Conservation (phyloP, 92 coral and sea anemone genomes). For the Epizoanthus ramosus region DNA sequence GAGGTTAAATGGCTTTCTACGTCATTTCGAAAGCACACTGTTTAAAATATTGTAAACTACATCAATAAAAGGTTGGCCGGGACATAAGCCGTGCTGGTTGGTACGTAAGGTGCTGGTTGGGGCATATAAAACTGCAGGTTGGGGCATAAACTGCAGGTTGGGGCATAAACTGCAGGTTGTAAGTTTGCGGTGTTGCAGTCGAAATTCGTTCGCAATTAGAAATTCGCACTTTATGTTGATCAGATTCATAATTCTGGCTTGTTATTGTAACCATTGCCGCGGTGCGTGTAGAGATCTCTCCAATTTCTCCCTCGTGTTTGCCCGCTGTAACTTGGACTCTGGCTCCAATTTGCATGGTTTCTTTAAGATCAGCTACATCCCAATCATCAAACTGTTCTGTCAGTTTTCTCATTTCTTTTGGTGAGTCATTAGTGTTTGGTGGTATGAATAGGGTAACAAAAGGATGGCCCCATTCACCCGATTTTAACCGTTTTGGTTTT, state of each 20-base stretch:
- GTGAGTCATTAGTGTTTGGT: not conserved
- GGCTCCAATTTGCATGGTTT: conserved; percentile 1
- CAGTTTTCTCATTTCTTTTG: not conserved
- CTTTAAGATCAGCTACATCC: not conserved
- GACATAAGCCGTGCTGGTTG: too few species aligned
- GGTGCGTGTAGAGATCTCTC: not conserved
- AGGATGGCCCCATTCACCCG: not conserved
- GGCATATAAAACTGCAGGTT: too few species aligned
- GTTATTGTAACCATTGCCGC: not conserved
- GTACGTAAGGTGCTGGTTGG: too few species aligned
- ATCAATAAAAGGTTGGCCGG: too few species aligned
- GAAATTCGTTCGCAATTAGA: not conserved
- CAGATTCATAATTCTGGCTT: not conserved
- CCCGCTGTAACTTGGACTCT: not conserved
- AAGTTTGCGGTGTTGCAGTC: too few species aligned
- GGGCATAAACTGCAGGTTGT: too few species aligned
- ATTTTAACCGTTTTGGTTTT: not conserved
- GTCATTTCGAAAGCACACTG: too few species aligned
- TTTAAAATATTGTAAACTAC: too few species aligned
- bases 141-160: too few species aligned
- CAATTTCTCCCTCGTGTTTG: not conserved
- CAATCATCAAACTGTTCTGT: not conserved
- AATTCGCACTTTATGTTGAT: not conserved
- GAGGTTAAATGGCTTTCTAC: too few species aligned
- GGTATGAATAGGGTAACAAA: not conserved